Conservation (phyloP, 2,113 vertebrate genomes). For the Spilogale gracilis region DNA sequence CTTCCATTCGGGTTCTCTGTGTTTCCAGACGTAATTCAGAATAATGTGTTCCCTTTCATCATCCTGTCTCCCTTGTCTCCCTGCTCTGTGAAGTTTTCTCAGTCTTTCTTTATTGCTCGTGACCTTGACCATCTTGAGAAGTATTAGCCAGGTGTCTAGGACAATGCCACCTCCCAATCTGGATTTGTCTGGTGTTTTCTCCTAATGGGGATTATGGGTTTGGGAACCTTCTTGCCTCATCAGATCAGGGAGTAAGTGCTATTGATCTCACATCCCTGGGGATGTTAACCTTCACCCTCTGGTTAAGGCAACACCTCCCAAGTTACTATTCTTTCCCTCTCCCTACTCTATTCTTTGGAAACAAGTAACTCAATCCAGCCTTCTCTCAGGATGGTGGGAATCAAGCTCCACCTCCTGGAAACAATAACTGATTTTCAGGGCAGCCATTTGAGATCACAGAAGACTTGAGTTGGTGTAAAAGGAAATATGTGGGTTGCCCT, state of each 20-base stretch:
- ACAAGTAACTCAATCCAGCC: background rate
- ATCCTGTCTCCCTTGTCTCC: background rate
- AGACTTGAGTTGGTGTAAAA: background rate
- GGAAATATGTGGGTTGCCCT: background rate
- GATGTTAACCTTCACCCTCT: background rate
- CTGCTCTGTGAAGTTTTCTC: background rate
- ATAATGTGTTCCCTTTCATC: background rate
- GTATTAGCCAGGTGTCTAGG: background rate
- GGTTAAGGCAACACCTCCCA: background rate
- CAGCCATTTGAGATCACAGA: background rate
- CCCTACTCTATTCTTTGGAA: background rate
- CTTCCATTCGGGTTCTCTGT: background rate
- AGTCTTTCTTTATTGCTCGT: background rate
- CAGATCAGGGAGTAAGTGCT: background rate
- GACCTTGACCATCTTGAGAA: background rate
- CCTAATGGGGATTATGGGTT: background rate
- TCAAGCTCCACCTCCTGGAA: background rate
- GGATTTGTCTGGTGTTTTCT: background rate
- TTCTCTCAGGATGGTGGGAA: background rate
- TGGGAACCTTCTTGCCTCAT: background rate
- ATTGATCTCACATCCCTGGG: fast-evolving
- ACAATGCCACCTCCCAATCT: background rate
- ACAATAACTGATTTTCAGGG: background rate
- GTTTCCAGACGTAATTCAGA: background rate
- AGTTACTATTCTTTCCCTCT: background rate